Evolutionary conservation across 2,797 vertebrate species (phyloP).

Genomic region (Glyptemys insculpta): DNA sequence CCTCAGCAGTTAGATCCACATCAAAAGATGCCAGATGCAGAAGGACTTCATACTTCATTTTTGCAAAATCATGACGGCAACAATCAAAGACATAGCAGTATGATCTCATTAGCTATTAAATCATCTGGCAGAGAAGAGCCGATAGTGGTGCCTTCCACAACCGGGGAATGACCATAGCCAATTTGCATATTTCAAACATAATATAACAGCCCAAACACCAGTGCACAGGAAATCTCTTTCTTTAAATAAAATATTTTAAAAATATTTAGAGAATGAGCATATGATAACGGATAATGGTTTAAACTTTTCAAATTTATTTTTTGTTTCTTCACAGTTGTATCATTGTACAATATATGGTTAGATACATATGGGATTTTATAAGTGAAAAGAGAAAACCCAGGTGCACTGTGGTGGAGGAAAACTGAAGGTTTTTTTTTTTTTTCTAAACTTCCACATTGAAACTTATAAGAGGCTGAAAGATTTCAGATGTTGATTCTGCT

Average conservation of each 20-base stretch:
- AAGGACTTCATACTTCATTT: slow-evolving; percentile 85
- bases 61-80: slow-evolving; percentile 82
- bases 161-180: slow-evolving; percentile 66
- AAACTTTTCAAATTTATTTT: background rate
- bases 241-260: slow-evolving; percentile 58
- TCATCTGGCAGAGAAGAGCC: slow-evolving; percentile 67
- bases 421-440: background rate
- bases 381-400: slow-evolving; percentile 19
- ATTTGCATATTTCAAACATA: slow-evolving; percentile 62
- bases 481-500: background rate
- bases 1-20: slow-evolving; percentile 85
- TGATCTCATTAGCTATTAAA: slow-evolving; percentile 84
- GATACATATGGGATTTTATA: background rate
- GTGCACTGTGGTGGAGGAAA: slow-evolving; percentile 27
- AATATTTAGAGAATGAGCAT: slow-evolving; percentile 2
- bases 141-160: slow-evolving; percentile 69
- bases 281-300: slow-evolving; percentile 9
- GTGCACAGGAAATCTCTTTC: slow-evolving; percentile 40
- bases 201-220: slow-evolving; percentile 34
- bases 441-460: background rate
- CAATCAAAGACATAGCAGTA: slow-evolving; percentile 80
- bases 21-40: slow-evolving; percentile 87
- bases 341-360: background rate
- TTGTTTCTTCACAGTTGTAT: slow-evolving; percentile 38
- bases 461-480: slow-evolving; percentile 28